Evolutionary conservation across 2,113 vertebrate genomes (phyloP).

Genomic region (Centrocercus urophasianus): DNA sequence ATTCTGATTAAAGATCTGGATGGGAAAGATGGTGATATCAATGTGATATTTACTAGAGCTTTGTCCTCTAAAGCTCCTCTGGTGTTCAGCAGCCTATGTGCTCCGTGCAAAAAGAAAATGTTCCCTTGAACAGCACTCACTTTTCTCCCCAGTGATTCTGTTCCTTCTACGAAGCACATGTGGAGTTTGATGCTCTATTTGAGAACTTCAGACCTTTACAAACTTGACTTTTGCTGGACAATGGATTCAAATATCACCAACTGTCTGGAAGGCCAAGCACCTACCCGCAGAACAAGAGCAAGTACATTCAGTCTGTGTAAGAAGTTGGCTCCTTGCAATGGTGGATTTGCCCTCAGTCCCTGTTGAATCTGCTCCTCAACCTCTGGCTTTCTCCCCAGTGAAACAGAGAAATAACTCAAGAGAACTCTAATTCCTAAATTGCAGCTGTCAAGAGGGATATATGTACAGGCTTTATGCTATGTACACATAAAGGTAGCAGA

Average conservation of each 20-base stretch:
- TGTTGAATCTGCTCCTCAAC: background rate
- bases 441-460: background rate
- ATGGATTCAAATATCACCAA: background rate
- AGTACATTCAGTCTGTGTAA: background rate
- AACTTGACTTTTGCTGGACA: background rate
- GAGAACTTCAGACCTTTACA: background rate
- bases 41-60: background rate
- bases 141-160: background rate
- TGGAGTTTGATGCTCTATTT: background rate
- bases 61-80: background rate
- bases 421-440: background rate
- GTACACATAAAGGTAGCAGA: background rate
- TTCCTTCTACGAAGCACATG: background rate
- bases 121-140: background rate
- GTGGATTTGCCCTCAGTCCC: background rate
- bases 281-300: accelerated
- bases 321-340: background rate
- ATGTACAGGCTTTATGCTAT: background rate
- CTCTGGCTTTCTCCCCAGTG: background rate
- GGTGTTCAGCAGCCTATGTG: background rate
- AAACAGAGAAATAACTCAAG: background rate
- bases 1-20: background rate
- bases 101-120: background rate
- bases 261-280: background rate
- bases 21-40: background rate